Evolutionary conservation across 2,113 vertebrate genomes (phyloP), one percentile per base, ranked within the genome.

Genomic region (Silurus glanis): DNA sequence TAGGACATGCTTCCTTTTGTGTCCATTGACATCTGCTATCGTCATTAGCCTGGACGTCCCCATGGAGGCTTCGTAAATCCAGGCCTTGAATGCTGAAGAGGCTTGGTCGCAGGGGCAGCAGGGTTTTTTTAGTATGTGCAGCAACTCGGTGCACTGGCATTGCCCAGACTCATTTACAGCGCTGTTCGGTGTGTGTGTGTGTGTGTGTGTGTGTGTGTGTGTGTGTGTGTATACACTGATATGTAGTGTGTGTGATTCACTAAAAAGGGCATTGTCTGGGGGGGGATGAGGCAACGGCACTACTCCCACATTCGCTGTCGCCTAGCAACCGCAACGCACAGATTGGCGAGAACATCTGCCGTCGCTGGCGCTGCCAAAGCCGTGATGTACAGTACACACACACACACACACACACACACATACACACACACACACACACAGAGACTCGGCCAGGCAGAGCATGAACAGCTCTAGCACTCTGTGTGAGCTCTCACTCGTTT

Each of bases 311-410:
- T 87, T 90, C 28, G 21, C 49, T 45, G 80, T 91, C 59, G 76
- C 90, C 82, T 87, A 90, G 90, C 90, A 88, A 90, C 89, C 75
- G 62, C 84, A 88, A 90, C 86, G 88, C 90, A 91, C 88, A 88
- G 89, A 91, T 91, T 89, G 89, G 87, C 49, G 76, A 87, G 88
- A 91, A 91, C 90, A 91, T 90, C 90, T 91, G 90, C 85, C 81
- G 62, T 88, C 13, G 66, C 59, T 69, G 72, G 83, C 49, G 49
- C 47, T 88, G 89, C 87, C 87, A 91, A 88, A 89, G 82, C 69
- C 16, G 80, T 85, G 88, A 84, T 84, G 86, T 87, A 89, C 87
- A 87, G 87, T 89, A 88, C 89, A 88, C 85, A 87, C 67, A 74
- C 66, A 69, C 81, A 69, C 82, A 69, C 81, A 66, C 62, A 53